A percentile compares a stretch with the other conserved stretches of the same genome.
phyloP scores from a whole-genome alignment of 35 echinoderm and acorn worm species.

The Heliocidaris tuberculata region DNA sequence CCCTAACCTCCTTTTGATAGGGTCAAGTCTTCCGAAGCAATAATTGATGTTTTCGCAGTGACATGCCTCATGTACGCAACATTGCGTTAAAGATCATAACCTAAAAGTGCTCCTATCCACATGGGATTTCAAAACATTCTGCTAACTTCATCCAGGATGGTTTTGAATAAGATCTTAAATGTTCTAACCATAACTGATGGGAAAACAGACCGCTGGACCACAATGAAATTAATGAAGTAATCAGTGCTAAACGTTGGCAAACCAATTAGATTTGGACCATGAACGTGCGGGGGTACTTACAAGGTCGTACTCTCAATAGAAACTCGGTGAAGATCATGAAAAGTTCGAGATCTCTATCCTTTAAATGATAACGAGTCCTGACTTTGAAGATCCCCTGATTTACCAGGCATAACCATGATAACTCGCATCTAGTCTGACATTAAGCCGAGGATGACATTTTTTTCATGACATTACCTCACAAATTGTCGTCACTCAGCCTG shows the following conservation, averaged over 20 bases:
- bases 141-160: neutral
- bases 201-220: neutral
- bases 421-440: neutral
- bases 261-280: neutral
- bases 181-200: neutral
- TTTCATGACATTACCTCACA: too few species aligned
- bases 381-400: slow-evolving; percentile 1
- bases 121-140: slow-evolving; percentile 2
- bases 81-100: too few species aligned
- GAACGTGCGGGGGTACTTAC: neutral
- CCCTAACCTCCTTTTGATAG: neutral
- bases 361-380: neutral
- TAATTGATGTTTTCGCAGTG: too few species aligned
- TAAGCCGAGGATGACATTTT: neutral
- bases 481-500: too few species aligned
- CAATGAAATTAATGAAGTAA: neutral
- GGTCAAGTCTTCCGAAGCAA: too few species aligned
- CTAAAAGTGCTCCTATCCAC: neutral
- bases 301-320: neutral
- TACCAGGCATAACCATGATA: neutral
- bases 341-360: neutral
- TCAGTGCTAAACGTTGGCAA: neutral
- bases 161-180: neutral
- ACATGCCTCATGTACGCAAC: too few species aligned
- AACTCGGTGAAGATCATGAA: neutral